Conservation (phyloP, 2,113 vertebrate species). For the Macquaria ambigua region DNA sequence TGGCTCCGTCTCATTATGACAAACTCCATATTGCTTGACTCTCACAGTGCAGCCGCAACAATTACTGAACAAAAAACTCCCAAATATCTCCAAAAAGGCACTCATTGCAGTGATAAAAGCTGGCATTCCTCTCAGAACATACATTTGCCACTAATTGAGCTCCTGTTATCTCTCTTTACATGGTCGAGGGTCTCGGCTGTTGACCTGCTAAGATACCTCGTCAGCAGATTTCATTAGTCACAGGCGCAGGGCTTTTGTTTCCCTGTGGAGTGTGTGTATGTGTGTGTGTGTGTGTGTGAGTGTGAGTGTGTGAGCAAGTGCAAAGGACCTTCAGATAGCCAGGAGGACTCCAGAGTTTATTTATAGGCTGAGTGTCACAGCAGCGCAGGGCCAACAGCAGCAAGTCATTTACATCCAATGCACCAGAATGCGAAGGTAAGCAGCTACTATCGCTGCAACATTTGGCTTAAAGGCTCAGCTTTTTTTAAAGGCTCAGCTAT, state of each 20-base stretch:
- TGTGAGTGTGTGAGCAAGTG: constrained; percentile 31
- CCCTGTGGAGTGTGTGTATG: constrained; percentile 34
- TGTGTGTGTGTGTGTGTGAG: constrained; percentile 28
- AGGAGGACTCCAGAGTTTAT: constrained; percentile 66
- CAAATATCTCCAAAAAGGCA: not conserved
- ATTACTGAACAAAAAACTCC: constrained; percentile 23
- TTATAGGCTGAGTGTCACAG: constrained; percentile 71
- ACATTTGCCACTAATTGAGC: constrained; percentile 34
- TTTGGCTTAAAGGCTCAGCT: constrained; percentile 53
- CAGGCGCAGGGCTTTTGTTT: constrained; percentile 54
- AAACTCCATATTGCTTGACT: constrained; percentile 57
- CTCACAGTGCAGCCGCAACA: constrained; percentile 6
- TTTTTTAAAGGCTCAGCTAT: constrained; percentile 33
- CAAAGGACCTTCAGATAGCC: constrained; percentile 67
- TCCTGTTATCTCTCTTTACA: constrained; percentile 40
- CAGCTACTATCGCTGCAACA: constrained; percentile 55
- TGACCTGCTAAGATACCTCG: constrained; percentile 63
- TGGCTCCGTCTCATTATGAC: constrained; percentile 67
- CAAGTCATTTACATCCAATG: constrained; percentile 75
- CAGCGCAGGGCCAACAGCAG: constrained; percentile 52
- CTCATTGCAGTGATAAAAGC: not conserved
- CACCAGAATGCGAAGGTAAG: constrained; percentile 71
- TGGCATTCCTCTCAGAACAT: constrained; percentile 12
- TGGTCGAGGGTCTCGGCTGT: constrained; percentile 40
- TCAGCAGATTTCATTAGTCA: constrained; percentile 71